Base-by-base conservation (phyloP, 2,888 invertebrate species). In the Phania funesta region DNA sequence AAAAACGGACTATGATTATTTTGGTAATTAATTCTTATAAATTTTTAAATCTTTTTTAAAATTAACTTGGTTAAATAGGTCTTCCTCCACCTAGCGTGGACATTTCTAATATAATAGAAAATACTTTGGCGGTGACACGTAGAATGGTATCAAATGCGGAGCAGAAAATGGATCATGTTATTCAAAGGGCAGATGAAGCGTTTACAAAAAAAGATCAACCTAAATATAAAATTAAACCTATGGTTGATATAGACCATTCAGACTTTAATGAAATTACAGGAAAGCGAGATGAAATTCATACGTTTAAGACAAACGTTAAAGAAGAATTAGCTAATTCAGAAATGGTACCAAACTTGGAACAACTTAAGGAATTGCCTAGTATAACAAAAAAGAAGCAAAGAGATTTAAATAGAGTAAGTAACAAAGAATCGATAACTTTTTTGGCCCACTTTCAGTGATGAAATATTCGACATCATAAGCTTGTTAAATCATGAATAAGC, bases 341-440 rank as follows among this genome's bases (percentile, higher is more conserved):
- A 13, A 80, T 85, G 18, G 86, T 89, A 92, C 29, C 80, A 0
- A 46, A 93, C 88, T 95, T 75, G 86, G 95, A 95, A 86, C 92
- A 94, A 85, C 90, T 94, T 2, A 85, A 88, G 13, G 85, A 85
- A 2, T 22, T 89, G 3, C 89, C 88, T 1, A 84, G 78, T 5
- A 60, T 87, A 2, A 76, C 86, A 74, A 92, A 93, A 26, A 93
- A 91, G 83, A 92, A 92, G 87, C 89, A 94, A 58, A 93, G 93
- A 82, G 78, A 86, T 24, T 13, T 88, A 2, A 87, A 87, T 26
- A 87, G 86, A 84, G 91, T 91, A 86, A 87, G 86, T 83, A 18
- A 2, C 3, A 44, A 13, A 50, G 38, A 16, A 5, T 65, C n/a
- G 2, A 7, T 16, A 16, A 50, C 6, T 18, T 35, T 26, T 22